These are phyloP conservation scores for Leuctra nigra DNA, from an alignment of 2,888 invertebrate genomes.

Conservation along the genomic window DNA sequence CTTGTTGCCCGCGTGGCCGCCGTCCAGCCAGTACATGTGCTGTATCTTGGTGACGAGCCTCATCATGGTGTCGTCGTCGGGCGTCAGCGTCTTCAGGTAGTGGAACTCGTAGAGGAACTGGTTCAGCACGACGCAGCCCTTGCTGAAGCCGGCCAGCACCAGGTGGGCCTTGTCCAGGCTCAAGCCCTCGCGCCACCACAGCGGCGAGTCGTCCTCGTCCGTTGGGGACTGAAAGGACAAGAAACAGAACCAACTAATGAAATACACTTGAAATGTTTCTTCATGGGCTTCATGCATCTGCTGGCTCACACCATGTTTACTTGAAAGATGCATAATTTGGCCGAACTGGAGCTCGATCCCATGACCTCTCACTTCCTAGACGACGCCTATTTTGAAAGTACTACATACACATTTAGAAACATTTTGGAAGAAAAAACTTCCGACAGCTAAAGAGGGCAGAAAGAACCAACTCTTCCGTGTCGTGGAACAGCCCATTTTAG, in stretches of 20 bases:
- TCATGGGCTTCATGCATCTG: too few species aligned
- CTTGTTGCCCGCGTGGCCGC: slow-evolving; percentile 81
- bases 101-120: slow-evolving; percentile 83
- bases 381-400: too few species aligned
- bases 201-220: slow-evolving; percentile 32
- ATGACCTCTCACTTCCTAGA: too few species aligned
- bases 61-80: slow-evolving; percentile 55
- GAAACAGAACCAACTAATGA: background rate
- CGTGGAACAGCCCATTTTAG: too few species aligned
- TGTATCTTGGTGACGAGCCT: slow-evolving; percentile 58
- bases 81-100: slow-evolving; percentile 59
- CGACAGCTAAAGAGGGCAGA: too few species aligned
- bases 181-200: slow-evolving; percentile 55
- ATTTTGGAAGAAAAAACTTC: too few species aligned
- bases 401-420: too few species aligned
- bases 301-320: too few species aligned
- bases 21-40: slow-evolving; percentile 85
- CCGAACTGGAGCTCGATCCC: too few species aligned
- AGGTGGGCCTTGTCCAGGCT: slow-evolving; percentile 53
- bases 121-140: slow-evolving; percentile 89
- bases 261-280: background rate
- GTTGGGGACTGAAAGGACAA: background rate
- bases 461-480: too few species aligned
- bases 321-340: too few species aligned
- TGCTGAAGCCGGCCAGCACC: slow-evolving; percentile 78